These are phyloP conservation scores for Pseudopleuronectes americanus DNA, from an alignment of 2,797 vertebrate genomes.

Conservation along the genomic window DNA sequence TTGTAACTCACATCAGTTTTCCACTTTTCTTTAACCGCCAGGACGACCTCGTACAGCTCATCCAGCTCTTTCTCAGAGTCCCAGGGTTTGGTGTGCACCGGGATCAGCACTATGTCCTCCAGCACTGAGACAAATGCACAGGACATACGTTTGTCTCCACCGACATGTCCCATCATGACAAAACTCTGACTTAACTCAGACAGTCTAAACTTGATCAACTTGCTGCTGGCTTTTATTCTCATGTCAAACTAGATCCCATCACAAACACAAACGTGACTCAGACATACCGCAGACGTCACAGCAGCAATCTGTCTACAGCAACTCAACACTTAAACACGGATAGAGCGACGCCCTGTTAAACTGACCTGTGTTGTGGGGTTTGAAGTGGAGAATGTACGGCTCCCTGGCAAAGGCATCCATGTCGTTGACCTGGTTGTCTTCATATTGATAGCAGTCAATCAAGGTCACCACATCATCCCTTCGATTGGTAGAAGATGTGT, in stretches of 20 bases:
- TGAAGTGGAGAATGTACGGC: slow-evolving; percentile 77
- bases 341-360: neutral
- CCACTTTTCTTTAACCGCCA: slow-evolving; percentile 75
- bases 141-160: neutral
- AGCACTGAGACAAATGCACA: slow-evolving; percentile 59
- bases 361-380: slow-evolving; percentile 70
- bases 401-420: slow-evolving; percentile 76
- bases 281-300: neutral
- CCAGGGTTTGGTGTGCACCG: slow-evolving; percentile 66
- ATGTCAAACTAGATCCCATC: slow-evolving; percentile 1
- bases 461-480: slow-evolving; percentile 73
- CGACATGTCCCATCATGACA: neutral
- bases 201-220: slow-evolving; percentile 42
- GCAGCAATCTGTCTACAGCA: neutral
- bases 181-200: neutral
- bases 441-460: slow-evolving; percentile 74
- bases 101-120: slow-evolving; percentile 78
- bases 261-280: slow-evolving; percentile 14
- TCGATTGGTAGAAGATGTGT: neutral
- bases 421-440: slow-evolving; percentile 74
- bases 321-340: neutral
- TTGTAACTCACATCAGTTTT: slow-evolving; percentile 72
- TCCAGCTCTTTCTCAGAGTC: slow-evolving; percentile 79
- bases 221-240: slow-evolving; percentile 1
- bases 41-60: slow-evolving; percentile 79